These are phyloP conservation scores for Mellivora capensis DNA, from an alignment of 2,113 vertebrate genomes.

Conservation along the genomic window DNA sequence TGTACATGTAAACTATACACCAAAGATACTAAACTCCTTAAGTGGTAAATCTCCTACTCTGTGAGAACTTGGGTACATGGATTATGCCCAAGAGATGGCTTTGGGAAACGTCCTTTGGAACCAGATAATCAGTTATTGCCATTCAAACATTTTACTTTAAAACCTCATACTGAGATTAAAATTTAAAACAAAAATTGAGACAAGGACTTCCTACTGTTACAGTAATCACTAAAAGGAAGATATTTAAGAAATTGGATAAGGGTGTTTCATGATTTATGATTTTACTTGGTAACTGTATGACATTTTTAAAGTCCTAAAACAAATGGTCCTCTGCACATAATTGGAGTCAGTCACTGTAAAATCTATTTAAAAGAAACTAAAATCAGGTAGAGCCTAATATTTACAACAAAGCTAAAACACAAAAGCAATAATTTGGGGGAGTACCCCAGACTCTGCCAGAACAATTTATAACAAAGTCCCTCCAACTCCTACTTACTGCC, in stretches of 20 bases:
- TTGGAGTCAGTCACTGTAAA: conserved; percentile 25
- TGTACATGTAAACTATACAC: conserved; percentile 33
- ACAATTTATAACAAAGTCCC: conserved; percentile 31
- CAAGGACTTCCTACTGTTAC: conserved; percentile 59
- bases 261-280: conserved; percentile 57
- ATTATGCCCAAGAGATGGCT: conserved; percentile 29
- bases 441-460: neutral
- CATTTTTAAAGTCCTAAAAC: conserved; percentile 53
- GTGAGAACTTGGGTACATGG: conserved; percentile 2
- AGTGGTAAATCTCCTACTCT: conserved; percentile 60
- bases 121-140: conserved; percentile 57
- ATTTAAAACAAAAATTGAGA: conserved; percentile 67
- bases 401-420: conserved; percentile 6
- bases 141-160: conserved; percentile 59
- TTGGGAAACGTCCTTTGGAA: conserved; percentile 56
- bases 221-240: conserved; percentile 56
- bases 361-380: neutral
- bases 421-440: neutral
- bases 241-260: conserved; percentile 60
- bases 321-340: conserved; percentile 40
- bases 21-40: conserved; percentile 45
- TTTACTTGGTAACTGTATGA: conserved; percentile 36
- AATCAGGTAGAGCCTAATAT: neutral
- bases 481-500: neutral
- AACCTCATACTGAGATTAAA: conserved; percentile 63